A percentile compares a stretch with the other conserved stretches of the same genome.
phyloP scores from a whole-genome alignment of 2,888 invertebrate species.

The Sialis fuliginosa region DNA sequence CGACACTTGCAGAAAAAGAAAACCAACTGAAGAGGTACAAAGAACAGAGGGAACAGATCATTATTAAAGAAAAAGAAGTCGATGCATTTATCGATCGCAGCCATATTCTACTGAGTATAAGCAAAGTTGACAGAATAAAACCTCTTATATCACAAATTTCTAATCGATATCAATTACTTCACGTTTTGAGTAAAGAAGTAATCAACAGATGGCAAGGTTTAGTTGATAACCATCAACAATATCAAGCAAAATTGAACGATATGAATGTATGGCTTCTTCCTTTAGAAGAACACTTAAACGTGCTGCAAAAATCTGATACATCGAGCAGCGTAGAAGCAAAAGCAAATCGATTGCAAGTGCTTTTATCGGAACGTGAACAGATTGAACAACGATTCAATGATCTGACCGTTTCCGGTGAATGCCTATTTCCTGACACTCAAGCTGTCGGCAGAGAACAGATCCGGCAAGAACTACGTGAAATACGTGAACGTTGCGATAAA shows the following conservation, averaged over 20 bases:
- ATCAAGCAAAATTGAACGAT: slow-evolving; percentile 54
- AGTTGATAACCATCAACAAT: slow-evolving; percentile 67
- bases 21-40: slow-evolving; percentile 52
- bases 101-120: slow-evolving; percentile 68
- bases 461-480: slow-evolving; percentile 62
- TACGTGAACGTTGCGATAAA: slow-evolving; percentile 77
- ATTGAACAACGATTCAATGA: slow-evolving; percentile 62
- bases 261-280: slow-evolving; percentile 62
- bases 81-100: slow-evolving; percentile 80
- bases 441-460: slow-evolving; percentile 79
- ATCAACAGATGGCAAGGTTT: slow-evolving; percentile 69
- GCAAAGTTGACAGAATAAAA: slow-evolving; percentile 71
- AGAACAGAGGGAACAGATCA: slow-evolving; percentile 55
- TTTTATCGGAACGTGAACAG: slow-evolving; percentile 65
- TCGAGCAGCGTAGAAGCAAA: slow-evolving; percentile 43
- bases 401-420: slow-evolving; percentile 64
- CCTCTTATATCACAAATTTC: slow-evolving; percentile 80
- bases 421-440: slow-evolving; percentile 82
- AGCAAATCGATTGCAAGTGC: slow-evolving; percentile 48
- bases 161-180: slow-evolving; percentile 66
- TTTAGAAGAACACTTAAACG: slow-evolving; percentile 51
- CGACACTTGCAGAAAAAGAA: slow-evolving; percentile 65
- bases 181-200: slow-evolving; percentile 67
- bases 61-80: slow-evolving; percentile 66
- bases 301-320: slow-evolving; percentile 40